Evolutionary conservation across 2,113 vertebrate species (phyloP), one percentile per base, ranked within the genome.

Genomic region (Chaetura pelagica): DNA sequence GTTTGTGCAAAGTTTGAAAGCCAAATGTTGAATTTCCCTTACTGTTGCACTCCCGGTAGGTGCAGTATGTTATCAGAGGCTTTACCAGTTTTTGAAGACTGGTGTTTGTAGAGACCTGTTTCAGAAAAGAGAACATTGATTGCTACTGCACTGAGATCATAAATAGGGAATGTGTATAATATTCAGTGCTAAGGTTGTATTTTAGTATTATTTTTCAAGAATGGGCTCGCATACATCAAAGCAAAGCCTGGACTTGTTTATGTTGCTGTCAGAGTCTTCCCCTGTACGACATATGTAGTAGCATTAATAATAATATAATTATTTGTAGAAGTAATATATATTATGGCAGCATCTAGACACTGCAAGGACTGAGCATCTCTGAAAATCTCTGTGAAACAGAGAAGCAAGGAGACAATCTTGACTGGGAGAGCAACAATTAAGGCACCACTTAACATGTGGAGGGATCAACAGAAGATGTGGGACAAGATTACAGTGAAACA

Each of bases 281-380:
- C 67, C 11, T 68, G 9, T n/a, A 10, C 30, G 48, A 51, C 42
- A 61, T n/a, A 38, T 0, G 0, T 42, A 30, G 32, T 32, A 24
- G 18, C 26, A 44, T 86, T 42, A 66, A 30, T 52, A 79, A 35
- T 19, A 2, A 35, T n/a, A 26, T 13, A 7, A 29, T 40, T 48
- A 42, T 30, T 57, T 38, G 15, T 34, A 58, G 54, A 40, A 71
- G 6, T 49, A 61, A 55, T 71, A 49, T 71, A 46, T 46, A 21
- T 72, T 62, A 38, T 11, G 24, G 29, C 21, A 40, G 29, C 29
- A 5, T 21, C 34, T 61, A 49, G 38, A 62, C 16, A 49, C 46
- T 64, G 34, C 57, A 71, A 69, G 51, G 46, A 44, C 40, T 0
- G 2, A 55, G 46, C 30, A 12, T 81, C 12, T 81, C 21, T 62